Evolutionary conservation across 2,888 invertebrate genomes (phyloP), one percentile per base, ranked within the genome.

Genomic region (Hymenopus coronatus): DNA sequence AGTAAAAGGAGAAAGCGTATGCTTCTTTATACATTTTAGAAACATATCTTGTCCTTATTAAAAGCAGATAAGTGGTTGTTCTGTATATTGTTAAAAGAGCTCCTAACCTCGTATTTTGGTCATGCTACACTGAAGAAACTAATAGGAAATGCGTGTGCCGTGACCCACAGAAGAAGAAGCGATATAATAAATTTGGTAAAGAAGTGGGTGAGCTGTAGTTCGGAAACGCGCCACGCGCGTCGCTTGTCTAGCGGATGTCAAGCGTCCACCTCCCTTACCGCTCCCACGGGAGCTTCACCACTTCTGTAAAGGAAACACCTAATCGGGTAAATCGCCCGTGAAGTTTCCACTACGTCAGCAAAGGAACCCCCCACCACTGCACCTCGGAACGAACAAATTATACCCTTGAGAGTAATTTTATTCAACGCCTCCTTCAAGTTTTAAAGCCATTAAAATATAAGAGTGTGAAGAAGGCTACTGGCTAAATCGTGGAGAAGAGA

Each of bases 301-400:
- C 82, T 82, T n/a, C 82, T 88, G 88, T 88, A 83, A 88, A 90
- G 90, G 89, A 90, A 90, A 89, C 88, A 89, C 89, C 88, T 90
- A 90, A 90, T 90, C 90, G 90, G 89, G 85, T 90, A 89, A 90
- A 90, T 90, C 90, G 90, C 54, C 89, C 90, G 90, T 89, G 88
- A 90, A 89, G 89, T 90, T 90, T 90, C 90, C 90, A 85, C 89
- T 54, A 90, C 89, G 90, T 90, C 90, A 90, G 90, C 90, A 87
- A 87, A 87, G 85, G 82, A 88, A 82, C 89, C 12, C 84, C 28
- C 54, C 85, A 14, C 85, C 46, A 70, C 81, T 86, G 82, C 84
- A 40, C 87, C 87, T 86, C 27, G 86, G 87, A 86, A 87, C 54
- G 89, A 89, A 90, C 90, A 90, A 90, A 90, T 90, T 90, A 89